Percentiles rank a stretch among this genome's conserved stretches.
phyloP scores from a whole-genome alignment of 2,797 vertebrate species.

The Pogonophryne albipinna region DNA sequence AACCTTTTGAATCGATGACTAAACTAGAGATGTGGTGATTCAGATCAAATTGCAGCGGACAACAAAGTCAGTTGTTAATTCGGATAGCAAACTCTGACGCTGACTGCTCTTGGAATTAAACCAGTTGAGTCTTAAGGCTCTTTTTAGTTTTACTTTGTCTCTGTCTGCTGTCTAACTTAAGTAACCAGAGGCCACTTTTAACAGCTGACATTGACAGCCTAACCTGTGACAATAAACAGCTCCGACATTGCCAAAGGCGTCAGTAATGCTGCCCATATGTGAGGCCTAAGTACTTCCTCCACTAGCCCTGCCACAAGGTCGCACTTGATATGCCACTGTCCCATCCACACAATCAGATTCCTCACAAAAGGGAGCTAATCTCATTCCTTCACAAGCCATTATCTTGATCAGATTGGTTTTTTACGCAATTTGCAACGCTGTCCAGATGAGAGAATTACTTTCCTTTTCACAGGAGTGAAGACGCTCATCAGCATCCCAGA shows the following conservation, averaged over 20 bases:
- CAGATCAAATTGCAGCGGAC: background rate
- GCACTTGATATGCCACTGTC: constrained; percentile 77
- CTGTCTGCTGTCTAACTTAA: constrained; percentile 6
- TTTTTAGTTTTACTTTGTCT: constrained; percentile 24
- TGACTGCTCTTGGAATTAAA: background rate
- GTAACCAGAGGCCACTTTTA: constrained; percentile 16
- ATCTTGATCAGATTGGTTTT: constrained; percentile 80
- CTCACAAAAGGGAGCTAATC: constrained; percentile 83
- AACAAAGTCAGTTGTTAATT: background rate
- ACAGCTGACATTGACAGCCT: constrained; percentile 26
- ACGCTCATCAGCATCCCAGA: constrained; percentile 64
- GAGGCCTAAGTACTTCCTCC: constrained; percentile 78
- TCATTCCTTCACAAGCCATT: constrained; percentile 86
- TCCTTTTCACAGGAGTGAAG: constrained; percentile 66
- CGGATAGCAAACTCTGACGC: background rate
- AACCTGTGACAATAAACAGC: constrained; percentile 59
- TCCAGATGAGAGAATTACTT: constrained; percentile 78
- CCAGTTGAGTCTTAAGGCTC: constrained; percentile 7
- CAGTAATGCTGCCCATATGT: constrained; percentile 64
- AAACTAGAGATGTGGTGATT: background rate
- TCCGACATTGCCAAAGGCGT: constrained; percentile 40
- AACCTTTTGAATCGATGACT: background rate
- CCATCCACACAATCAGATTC: constrained; percentile 80
- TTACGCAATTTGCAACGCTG: constrained; percentile 66
- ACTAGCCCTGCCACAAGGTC: constrained; percentile 78